Evolutionary conservation across 2,888 invertebrate genomes (phyloP), one percentile per base, ranked within the genome.

Genomic region (Andrena haemorrhoa): DNA sequence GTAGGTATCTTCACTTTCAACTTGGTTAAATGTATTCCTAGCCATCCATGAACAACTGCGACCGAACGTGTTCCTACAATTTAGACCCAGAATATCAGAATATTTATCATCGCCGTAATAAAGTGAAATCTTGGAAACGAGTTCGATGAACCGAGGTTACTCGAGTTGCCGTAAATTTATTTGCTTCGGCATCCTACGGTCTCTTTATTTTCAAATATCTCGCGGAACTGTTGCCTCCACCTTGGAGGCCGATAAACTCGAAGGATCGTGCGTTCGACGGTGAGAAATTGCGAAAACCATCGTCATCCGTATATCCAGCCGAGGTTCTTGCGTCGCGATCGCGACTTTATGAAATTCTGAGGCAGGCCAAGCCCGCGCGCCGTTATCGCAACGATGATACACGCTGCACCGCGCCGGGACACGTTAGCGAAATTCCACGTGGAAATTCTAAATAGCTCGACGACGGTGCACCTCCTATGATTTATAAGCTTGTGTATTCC

Each of bases 381-480:
- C 75, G 56, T 53, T 56, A 61, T 51, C 60, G n/a, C 31, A 29
- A 10, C 26, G 35, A 7, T 61, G 51, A 73, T 64, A 60, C 63
- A 69, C 53, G 29, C n/a, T 41, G 33, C 20, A 31, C 12, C 41
- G 51, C 60, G 53, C 33, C 10, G 20, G 47, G 56, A 81, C 79
- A 73, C 81, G 82, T 83, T 86, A 83, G 69, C 86, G 69, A 84
- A 88, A 89, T 89, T 85, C 86, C 86, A 75, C 77, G 77, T 75
- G 83, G 80, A 88, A 87, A 86, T 88, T 85, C 83, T 79, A 83
- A 89, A 88, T 87, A 82, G 83, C 72, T 51, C 79, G 72, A 69
- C 81, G 81, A 76, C 82, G 49, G 51, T 51, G 26, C 74, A 72
- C 47, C 49, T 26, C 26, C 61, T 51, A 82, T 89, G 88, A 90